phyloP scores from a whole-genome alignment of 1,140 invertebrate species.

The Pseudomyrmex concolor region DNA sequence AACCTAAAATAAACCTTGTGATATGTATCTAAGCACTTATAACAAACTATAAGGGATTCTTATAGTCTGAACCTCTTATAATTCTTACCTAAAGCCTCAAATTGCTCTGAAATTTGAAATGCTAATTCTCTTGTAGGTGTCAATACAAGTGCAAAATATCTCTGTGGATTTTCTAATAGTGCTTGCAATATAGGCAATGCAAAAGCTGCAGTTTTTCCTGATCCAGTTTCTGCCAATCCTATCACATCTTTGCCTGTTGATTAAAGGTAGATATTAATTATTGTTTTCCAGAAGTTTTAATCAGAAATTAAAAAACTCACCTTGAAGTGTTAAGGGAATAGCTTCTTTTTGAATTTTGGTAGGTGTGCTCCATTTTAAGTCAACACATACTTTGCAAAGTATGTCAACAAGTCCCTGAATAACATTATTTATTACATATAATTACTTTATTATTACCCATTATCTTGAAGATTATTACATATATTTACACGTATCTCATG shows the following conservation, averaged over 20 bases:
- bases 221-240: conserved; percentile 98
- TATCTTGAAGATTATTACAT: too few species aligned
- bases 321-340: conserved; percentile 95
- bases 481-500: too few species aligned
- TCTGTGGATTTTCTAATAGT: conserved; percentile 95
- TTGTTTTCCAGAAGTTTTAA: not conserved
- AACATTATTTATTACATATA: conserved; percentile 16
- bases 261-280: conserved; percentile 13
- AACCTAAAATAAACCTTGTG: conserved; percentile 83
- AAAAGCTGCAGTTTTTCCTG: conserved; percentile 99
- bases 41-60: not conserved
- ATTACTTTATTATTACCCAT: too few species aligned
- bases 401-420: conserved; percentile 95
- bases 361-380: conserved; percentile 96
- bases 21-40: not conserved
- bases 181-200: conserved; percentile 97
- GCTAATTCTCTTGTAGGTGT: conserved; percentile 99
- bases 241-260: conserved; percentile 94
- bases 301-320: conserved; percentile 79
- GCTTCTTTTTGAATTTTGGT: conserved; percentile 98
- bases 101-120: conserved; percentile 97
- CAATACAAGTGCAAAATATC: conserved; percentile 96
- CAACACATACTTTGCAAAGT: conserved; percentile 95
- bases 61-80: too few species aligned
- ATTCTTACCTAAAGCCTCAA: conserved; percentile 94